Evolutionary conservation across 2,797 vertebrate genomes (phyloP).

Genomic region (Pseudotriccus pelzelni): DNA sequence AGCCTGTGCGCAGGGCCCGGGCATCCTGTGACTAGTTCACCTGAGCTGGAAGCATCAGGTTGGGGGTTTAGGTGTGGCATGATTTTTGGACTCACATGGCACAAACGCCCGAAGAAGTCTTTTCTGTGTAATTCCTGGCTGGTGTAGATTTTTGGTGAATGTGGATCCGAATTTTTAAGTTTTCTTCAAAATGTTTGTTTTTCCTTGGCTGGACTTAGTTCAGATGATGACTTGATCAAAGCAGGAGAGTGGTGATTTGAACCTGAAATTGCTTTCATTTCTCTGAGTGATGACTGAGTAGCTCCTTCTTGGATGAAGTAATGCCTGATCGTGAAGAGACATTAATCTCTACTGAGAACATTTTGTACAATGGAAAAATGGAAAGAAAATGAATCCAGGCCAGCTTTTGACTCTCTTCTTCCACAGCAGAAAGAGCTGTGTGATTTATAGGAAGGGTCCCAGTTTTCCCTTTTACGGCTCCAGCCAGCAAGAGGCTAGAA

Average conservation of each 20-base stretch:
- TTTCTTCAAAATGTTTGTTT: not conserved
- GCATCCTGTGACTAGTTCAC: not conserved
- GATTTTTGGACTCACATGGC: not conserved
- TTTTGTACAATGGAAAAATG: not conserved
- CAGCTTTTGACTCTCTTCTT: not conserved
- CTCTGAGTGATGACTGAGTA: not conserved
- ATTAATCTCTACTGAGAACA: slow-evolving; percentile 33
- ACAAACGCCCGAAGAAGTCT: not conserved
- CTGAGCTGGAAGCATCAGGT: not conserved
- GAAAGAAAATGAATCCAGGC: not conserved
- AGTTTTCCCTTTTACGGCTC: not conserved
- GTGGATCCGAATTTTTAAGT: not conserved
- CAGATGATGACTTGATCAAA: not conserved
- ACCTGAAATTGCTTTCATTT: slow-evolving; percentile 15
- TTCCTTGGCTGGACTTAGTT: not conserved
- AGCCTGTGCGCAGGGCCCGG: not conserved
- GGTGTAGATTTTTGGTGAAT: not conserved
- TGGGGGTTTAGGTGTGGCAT: not conserved
- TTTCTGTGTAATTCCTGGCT: not conserved
- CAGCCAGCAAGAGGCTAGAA: not conserved
- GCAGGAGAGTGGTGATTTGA: not conserved
- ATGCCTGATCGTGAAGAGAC: not conserved
- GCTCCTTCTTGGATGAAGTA: slow-evolving; percentile 24
- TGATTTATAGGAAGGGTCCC: not conserved
- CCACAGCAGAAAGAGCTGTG: not conserved